Evolutionary conservation across 2,888 invertebrate genomes (phyloP).

Genomic region (Gisinianus flammeolus): DNA sequence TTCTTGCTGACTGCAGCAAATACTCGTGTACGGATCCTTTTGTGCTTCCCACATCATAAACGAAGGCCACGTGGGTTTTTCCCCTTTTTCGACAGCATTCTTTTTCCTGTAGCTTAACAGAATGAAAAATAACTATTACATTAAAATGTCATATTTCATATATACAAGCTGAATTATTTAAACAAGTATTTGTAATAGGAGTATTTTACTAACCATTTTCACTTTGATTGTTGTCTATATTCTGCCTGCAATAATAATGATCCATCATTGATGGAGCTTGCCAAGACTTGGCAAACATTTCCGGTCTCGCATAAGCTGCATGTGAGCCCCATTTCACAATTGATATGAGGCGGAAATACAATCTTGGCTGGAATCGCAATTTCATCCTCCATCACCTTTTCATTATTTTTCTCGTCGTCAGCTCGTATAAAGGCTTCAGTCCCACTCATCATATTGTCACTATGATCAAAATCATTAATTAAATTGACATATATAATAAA

Average conservation of each 20-base stretch:
- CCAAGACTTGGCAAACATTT: background rate
- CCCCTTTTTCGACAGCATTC: background rate
- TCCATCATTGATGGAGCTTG: background rate
- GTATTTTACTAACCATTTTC: background rate
- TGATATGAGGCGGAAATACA: background rate
- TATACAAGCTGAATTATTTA: too few relatives aligned
- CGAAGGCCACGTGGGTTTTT: background rate
- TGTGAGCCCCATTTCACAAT: background rate
- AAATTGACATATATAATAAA: too few relatives aligned
- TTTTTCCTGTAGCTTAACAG: too few relatives aligned
- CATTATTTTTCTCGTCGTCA: background rate
- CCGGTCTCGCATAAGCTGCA: background rate
- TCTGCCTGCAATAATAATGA: background rate
- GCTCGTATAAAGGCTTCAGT: too few relatives aligned
- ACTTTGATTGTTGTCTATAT: background rate
- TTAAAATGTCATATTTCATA: too few relatives aligned
- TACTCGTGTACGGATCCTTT: background rate
- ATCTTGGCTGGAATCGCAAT: background rate
- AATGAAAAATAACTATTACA: too few relatives aligned
- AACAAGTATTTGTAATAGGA: too few relatives aligned
- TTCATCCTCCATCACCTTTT: background rate
- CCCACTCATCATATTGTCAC: too few relatives aligned
- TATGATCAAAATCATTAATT: too few relatives aligned
- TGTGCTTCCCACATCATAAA: background rate
- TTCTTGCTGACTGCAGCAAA: conserved; percentile 30